Base-by-base conservation (phyloP, 2,797 vertebrate species). In the Catamblyrhynchus diadema region DNA sequence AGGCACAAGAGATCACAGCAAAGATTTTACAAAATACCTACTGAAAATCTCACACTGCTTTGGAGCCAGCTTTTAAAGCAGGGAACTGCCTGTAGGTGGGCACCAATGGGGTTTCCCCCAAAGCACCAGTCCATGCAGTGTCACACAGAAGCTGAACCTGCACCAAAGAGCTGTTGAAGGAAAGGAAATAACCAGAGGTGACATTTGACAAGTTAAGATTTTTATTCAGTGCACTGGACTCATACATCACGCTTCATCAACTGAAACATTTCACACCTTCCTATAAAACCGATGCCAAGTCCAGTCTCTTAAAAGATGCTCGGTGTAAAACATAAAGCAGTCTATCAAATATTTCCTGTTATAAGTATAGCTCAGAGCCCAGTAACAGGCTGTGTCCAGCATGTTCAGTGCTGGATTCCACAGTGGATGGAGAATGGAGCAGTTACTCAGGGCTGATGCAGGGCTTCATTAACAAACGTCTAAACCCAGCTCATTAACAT, bases 191-290 rank as follows among this genome's bases (percentile, higher is more conserved):
- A 92, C 24, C 3, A 1, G 57, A 92, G 41, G 33, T 30, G n/a
- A 86, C 32, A 18, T 37, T 56, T 72, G 81, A 72, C 65, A 86
- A 64, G 75, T 90, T 67, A 84, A 89, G 64, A 22, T 78, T 78
- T 97, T 97, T 96, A 97, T 95, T 96, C 65, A 83, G 69, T 86
- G 81, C 81, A 35, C 64, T 86, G 92, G 89, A 95, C 86, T 86
- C 15, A 0, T 69, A 92, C 79, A 93, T 74, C 50, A 61, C 57
- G 2, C 57, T 88, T 72, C 0, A 0, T 51, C 81, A 91, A 27
- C 28, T n/a, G n/a, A n/a, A 92, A 39, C 48, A 78, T 64, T 77
- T 80, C 94, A 94, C 79, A 83, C 47, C 11, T 25, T 78, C 61
- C 57, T 78, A 7, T 44, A 86, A 86, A 93, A 87, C 24, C 86